Base-by-base conservation (phyloP, 1,140 invertebrate species). In the Procambarus virginalis region DNA sequence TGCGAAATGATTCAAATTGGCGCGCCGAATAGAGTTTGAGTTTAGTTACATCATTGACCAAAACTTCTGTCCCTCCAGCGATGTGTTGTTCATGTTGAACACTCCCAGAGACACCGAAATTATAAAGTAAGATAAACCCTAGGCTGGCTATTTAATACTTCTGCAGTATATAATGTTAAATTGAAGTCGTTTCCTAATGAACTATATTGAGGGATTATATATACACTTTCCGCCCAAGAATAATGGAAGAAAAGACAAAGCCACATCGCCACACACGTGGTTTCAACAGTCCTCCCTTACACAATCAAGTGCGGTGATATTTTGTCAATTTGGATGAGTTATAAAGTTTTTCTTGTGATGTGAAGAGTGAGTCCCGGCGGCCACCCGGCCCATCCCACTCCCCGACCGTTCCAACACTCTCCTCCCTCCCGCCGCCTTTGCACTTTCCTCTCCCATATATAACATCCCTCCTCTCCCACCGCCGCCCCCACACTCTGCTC, bases 371-470 rank as follows among this genome's bases (percentile, higher is more conserved):
- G 85, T 68, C 46, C 55, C 17, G 22, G 76, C 77, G 45, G 76
- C 79, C 45, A 51, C 46, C 78, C 86, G 75, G 86, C 86, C 86
- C 86, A 88, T 81, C 86, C 86, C 86, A 88, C 86, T 88, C 82
- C 78, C 78, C 78, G 86, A 78, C 73, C 86, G 86, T 88, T 88
- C 86, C 86, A 88, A 88, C 75, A 88, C 64, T 80, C 64, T 88
- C 51, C 20, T 9, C 8, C 51, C 51, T 9, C 8, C 51, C 51
- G 12, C 51, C 51, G 12, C 51, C 12, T 9, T 55, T 9, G 0
- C 12, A 55, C 51, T 12, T 9, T 55, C 12, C 12, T 55, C 51
- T 12, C 12, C 51, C 8, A 55, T 55, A 55, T 55, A 9, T 55
- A 55, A 55, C 51, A 9, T 55, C 51, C 51, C 51, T 55, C 51